These are phyloP conservation scores for Sciaenops ocellatus DNA, from an alignment of 2,797 vertebrate genomes.

Conservation along the genomic window DNA sequence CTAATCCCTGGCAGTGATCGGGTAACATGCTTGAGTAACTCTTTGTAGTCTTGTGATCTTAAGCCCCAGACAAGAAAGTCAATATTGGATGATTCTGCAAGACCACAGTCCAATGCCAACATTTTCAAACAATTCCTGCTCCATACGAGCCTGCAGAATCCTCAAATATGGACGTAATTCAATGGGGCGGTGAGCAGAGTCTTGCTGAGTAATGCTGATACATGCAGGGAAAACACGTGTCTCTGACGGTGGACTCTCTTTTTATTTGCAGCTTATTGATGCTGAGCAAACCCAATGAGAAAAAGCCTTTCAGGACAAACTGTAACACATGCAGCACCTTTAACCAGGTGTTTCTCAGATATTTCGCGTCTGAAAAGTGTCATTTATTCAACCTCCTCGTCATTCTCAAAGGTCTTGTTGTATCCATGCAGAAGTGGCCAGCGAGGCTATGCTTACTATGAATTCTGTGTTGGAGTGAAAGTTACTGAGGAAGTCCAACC, in stretches of 20 bases:
- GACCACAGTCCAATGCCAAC: conserved; percentile 1
- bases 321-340: conserved; percentile 51
- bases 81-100: conserved; percentile 19
- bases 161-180: conserved; percentile 4
- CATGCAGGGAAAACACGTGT: conserved; percentile 33
- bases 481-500: conserved; percentile 67
- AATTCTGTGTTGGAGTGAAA: conserved; percentile 69
- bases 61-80: conserved; percentile 1
- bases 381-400: conserved; percentile 13
- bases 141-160: conserved; percentile 5
- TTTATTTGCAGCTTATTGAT: not conserved
- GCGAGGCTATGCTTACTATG: conserved; percentile 74
- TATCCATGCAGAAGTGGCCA: conserved; percentile 70
- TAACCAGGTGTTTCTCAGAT: conserved; percentile 11
- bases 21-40: conserved; percentile 23
- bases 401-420: conserved; percentile 11
- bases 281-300: not conserved
- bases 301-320: conserved; percentile 24
- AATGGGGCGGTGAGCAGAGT: not conserved
- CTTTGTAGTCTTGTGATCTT: conserved; percentile 4
- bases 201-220: conserved; percentile 9
- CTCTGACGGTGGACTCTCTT: conserved; percentile 15
- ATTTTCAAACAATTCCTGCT: not conserved
- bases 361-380: not conserved
- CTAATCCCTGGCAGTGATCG: conserved; percentile 13